These are phyloP conservation scores for Achatina immaculata DNA, from an alignment of 1,140 invertebrate species.

Conservation along the genomic window DNA sequence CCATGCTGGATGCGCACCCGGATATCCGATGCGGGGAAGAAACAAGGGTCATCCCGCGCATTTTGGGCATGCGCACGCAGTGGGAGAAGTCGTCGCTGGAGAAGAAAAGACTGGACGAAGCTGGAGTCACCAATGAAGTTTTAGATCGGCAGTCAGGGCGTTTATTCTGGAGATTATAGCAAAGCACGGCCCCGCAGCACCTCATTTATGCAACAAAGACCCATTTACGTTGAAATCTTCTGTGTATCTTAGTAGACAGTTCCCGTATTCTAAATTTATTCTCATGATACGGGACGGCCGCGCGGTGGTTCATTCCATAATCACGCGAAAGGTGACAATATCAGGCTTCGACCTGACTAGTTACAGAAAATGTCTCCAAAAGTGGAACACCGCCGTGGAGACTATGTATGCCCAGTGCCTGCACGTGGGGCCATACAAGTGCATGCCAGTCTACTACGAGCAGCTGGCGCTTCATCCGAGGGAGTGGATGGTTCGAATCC, in stretches of 20 bases:
- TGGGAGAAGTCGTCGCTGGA: slow-evolving; percentile 65
- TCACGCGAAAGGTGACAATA: slow-evolving; percentile 96
- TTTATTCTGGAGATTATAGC: slow-evolving; percentile 88
- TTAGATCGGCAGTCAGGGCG: slow-evolving; percentile 94
- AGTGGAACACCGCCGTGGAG: slow-evolving; percentile 96
- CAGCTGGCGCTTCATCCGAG: slow-evolving; percentile 95
- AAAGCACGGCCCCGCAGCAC: slow-evolving; percentile 88
- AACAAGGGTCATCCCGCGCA: slow-evolving; percentile 91
- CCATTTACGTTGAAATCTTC: slow-evolving; percentile 93
- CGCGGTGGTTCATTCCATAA: slow-evolving; percentile 98
- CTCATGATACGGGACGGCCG: slow-evolving; percentile 98
- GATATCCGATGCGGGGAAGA: slow-evolving; percentile 98
- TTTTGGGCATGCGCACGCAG: slow-evolving; percentile 65
- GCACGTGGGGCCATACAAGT: slow-evolving; percentile 82
- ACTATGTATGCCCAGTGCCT: slow-evolving; percentile 95
- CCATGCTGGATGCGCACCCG: slow-evolving; percentile 99
- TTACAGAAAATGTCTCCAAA: slow-evolving; percentile 92
- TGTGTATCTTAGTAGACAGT: slow-evolving; percentile 82
- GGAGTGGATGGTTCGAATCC: slow-evolving; percentile 89
- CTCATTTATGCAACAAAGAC: slow-evolving; percentile 96
- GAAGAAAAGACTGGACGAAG: slow-evolving; percentile 85
- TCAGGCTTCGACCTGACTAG: slow-evolving; percentile 95
- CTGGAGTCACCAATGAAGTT: slow-evolving; percentile 92
- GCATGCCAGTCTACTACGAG: slow-evolving; percentile 95
- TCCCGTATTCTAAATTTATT: slow-evolving; percentile 90